Base-by-base conservation (phyloP, 2,888 invertebrate genomes). In the Lordiphosa fenestrarum region DNA sequence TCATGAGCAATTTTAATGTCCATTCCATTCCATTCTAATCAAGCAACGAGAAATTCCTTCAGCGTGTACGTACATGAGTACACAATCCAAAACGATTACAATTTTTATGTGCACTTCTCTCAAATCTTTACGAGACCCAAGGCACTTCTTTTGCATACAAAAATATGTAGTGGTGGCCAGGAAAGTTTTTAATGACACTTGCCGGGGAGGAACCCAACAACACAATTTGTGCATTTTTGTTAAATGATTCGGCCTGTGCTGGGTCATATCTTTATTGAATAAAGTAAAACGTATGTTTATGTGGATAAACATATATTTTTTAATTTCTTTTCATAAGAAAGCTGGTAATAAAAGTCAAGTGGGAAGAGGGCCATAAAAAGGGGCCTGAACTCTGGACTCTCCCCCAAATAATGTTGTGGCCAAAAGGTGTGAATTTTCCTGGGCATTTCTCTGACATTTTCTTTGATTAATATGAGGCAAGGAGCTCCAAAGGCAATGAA, bases 351-450 rank as follows among this genome's bases (percentile, higher is more conserved):
- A 78, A 78, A 80, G 73, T 75, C 66, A 71, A 76, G 66, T 41
- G 50, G 12, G 23, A 13, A 54, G 63, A 70, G 58, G 66, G 69
- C 41, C 73, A 71, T 78, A 78, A 78, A 78, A 63, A 10, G 42
- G 37, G 64, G 40, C 73, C 76, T 48, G 53, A 30, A 47, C 41
- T 52, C 61, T 30, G 37, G 48, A 15, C 36, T 36, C 36, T 39
- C 30, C 33, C 50, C 35, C 30, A 12, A 40, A 12, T 47, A 40
- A 57, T 78, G 71, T 75, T 77, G 75, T 75, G 77, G 73, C 80
- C 76, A 75, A 78, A 82, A 78, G 77, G 77, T 78, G 77, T 78
- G 73, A 78, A 83, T 58, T 72, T 73, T 65, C 62, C 54, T 39
- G 38, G 49, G 53, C 53, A 58, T 63, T 77, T 70, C 72, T 63